Evolutionary conservation across 2,888 invertebrate species (phyloP), one percentile per base, ranked within the genome.

Genomic region (Griposia aprilina): DNA sequence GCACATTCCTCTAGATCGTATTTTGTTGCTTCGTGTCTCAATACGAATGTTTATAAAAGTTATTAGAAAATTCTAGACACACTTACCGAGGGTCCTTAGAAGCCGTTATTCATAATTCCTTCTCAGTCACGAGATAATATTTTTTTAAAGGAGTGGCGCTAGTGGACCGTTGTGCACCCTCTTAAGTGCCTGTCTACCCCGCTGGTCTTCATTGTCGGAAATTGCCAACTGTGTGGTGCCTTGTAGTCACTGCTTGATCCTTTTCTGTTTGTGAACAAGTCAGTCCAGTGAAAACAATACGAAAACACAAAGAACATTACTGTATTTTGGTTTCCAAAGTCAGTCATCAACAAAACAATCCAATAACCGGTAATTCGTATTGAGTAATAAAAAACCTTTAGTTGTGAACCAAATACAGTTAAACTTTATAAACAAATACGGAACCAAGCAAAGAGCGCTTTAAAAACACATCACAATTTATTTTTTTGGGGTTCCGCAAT

Each of bases 401-500:
- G 10, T 62, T 52, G 41, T 17, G 30, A 50, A n/a, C 59, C 23
- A 72, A 74, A 71, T 62, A 74, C 74, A 78, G 65, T 69, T 52
- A 69, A 69, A 60, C 57, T 71, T 81, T 30, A 63, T 11, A 62
- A 79, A 72, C 55, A 62, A 84, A 81, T 74, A 84, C 68, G 74
- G 63, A 81, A 78, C 62, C 57, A 45, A 26, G 2, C 0, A 30
- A 30, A 45, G 30, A 17, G 15, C 65, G 11, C 74, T 78, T 82
- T 65, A 72, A 74, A 81, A 79, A 65, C 69, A 82, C 66, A 71
- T 77, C 76, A 78, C 74, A 71, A 62, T 77, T 73, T 71, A 70
- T 75, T 82, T 83, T 86, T 88, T 78, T 72, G 52, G 80, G 79
- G 80, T 82, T 81, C 81, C 79, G 52, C 75, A 78, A 80, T 88